These are phyloP conservation scores for Leptinotarsa rubiginosa DNA, from an alignment of 2,888 invertebrate genomes.

Conservation along the genomic window DNA sequence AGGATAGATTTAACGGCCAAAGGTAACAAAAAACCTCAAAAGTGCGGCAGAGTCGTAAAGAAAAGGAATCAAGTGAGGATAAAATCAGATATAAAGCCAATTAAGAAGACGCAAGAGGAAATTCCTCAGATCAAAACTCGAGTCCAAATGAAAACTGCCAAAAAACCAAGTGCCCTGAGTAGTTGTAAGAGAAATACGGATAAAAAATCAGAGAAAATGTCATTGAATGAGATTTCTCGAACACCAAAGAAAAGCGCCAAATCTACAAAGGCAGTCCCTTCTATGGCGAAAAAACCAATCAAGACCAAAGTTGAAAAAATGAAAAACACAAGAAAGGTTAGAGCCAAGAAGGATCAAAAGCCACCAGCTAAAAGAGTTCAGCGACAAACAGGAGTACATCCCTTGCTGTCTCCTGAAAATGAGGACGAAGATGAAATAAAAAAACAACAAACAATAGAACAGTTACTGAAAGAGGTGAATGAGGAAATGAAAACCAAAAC, in stretches of 20 bases:
- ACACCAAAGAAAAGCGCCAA: conserved; percentile 28
- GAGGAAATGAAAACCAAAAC: conserved; percentile 38
- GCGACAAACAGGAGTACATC: conserved; percentile 56
- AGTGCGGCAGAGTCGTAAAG: conserved; percentile 32
- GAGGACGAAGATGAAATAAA: conserved; percentile 52
- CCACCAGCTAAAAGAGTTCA: conserved; percentile 45
- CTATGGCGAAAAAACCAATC: conserved; percentile 20
- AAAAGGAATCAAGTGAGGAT: conserved; percentile 26
- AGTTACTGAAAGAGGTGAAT: conserved; percentile 39
- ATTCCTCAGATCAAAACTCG: conserved; percentile 43
- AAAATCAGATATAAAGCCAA: conserved; percentile 40
- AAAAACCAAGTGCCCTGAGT: conserved; percentile 50
- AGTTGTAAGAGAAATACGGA: conserved; percentile 40
- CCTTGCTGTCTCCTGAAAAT: conserved; percentile 51
- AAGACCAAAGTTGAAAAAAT: conserved; percentile 41
- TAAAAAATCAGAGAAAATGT: conserved; percentile 36
- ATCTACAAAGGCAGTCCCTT: conserved; percentile 29
- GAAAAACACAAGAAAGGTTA: conserved; percentile 34
- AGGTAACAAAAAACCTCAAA: conserved; percentile 33
- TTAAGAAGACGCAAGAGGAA: conserved; percentile 48
- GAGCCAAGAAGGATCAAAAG: conserved; percentile 15
- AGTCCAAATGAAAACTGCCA: conserved; percentile 55
- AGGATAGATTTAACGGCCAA: conserved; percentile 48
- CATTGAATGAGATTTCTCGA: conserved; percentile 30
- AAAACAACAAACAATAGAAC: conserved; percentile 41